These are phyloP conservation scores for Lucilia cuprina DNA, from an alignment of 1,140 invertebrate genomes.

Conservation along the genomic window DNA sequence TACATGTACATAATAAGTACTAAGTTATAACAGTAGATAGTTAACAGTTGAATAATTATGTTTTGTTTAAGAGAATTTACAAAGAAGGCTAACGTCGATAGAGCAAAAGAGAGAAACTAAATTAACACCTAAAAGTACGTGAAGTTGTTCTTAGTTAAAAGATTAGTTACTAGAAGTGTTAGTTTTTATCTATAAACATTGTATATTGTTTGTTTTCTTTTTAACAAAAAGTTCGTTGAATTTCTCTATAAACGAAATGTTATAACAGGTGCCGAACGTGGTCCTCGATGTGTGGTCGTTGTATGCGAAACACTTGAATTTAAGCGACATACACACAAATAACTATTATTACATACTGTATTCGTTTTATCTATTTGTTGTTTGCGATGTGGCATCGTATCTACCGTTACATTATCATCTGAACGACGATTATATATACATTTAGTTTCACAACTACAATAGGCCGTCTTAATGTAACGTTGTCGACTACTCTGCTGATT, in stretches of 20 bases:
- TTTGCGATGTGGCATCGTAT: constrained; percentile 31
- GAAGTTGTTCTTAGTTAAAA: background rate
- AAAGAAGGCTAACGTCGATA: background rate
- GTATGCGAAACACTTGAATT: constrained; percentile 46
- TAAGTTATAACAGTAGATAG: no score
- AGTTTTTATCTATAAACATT: no score
- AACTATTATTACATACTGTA: constrained; percentile 42
- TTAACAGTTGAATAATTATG: no score
- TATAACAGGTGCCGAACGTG: constrained; percentile 55
- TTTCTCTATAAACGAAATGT: constrained; percentile 47
- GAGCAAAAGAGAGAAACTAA: background rate
- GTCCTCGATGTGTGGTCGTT: constrained; percentile 46
- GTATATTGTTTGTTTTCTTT: no score
- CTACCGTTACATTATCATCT: constrained; percentile 52
- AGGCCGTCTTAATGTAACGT: constrained; percentile 37
- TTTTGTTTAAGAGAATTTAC: no score
- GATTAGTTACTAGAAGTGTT: no score
- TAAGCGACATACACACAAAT: constrained; percentile 52
- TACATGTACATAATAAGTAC: no score
- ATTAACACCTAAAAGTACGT: background rate
- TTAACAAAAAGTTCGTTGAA: background rate
- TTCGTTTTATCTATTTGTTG: background rate
- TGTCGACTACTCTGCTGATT: background rate
- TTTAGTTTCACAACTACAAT: constrained; percentile 55
- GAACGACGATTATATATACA: constrained; percentile 54